Evolutionary conservation across 92 coral and sea anemone species (phyloP).

Genomic region (Siderastrea siderea): DNA sequence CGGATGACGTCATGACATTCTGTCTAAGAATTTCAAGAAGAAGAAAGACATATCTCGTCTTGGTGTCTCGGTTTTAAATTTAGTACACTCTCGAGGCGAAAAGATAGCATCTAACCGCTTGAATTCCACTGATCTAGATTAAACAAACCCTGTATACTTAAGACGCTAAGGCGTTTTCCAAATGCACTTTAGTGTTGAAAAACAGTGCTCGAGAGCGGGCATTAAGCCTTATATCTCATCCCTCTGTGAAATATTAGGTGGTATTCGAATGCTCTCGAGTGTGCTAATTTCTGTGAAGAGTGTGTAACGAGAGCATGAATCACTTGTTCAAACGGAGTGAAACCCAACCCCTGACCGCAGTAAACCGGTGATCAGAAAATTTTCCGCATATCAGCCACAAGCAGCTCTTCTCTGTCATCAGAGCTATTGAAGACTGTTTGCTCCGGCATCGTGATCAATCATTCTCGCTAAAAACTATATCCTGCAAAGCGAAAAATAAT

Average conservation of each 20-base stretch:
- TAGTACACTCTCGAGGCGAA: background rate
- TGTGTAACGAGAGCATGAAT: constrained; percentile 38
- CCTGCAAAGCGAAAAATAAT: background rate
- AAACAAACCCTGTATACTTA: constrained; percentile 24
- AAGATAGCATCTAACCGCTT: constrained; percentile 46
- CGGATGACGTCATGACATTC: background rate
- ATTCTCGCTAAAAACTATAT: background rate
- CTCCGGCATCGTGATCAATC: background rate
- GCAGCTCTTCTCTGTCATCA: constrained; percentile 42
- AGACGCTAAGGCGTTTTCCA: constrained; percentile 35
- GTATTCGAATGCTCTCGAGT: constrained; percentile 9
- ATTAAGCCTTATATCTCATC: background rate
- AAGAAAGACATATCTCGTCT: constrained; percentile 11
- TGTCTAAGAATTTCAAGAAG: background rate
- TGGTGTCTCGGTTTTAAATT: constrained; percentile 12
- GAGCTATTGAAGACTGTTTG: constrained; percentile 23
- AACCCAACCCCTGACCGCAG: constrained; percentile 29
- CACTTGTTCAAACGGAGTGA: constrained; percentile 12
- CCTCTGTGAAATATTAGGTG: background rate
- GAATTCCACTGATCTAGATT: constrained; percentile 59
- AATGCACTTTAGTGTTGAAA: constrained; percentile 17
- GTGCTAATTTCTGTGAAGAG: constrained; percentile 15
- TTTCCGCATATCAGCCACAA: constrained; percentile 28
- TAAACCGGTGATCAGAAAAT: constrained; percentile 20
- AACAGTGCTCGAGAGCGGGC: background rate